phyloP scores from a whole-genome alignment of 2,113 vertebrate species.

The Anoplopoma fimbria region DNA sequence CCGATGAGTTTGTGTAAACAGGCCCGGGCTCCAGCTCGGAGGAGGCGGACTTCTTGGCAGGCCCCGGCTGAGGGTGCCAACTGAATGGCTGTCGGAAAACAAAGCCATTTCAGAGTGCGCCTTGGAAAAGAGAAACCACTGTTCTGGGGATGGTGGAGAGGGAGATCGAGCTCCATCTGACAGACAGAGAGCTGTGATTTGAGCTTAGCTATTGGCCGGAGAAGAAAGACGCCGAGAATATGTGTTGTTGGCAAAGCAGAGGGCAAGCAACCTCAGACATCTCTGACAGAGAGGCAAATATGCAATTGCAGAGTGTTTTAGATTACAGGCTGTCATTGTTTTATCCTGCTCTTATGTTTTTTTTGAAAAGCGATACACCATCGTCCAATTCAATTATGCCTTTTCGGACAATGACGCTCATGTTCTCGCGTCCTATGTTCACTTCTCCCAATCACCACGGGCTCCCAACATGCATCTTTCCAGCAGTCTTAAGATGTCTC shows the following conservation, averaged over 20 bases:
- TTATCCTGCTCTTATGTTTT: constrained; percentile 50
- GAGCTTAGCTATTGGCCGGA: constrained; percentile 77
- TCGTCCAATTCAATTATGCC: constrained; percentile 47
- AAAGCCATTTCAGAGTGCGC: constrained; percentile 79
- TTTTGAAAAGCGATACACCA: constrained; percentile 25
- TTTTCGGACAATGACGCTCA: constrained; percentile 38
- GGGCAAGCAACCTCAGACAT: constrained; percentile 79
- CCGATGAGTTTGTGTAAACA: constrained; percentile 83
- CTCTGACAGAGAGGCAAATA: constrained; percentile 72
- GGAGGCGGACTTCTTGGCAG: constrained; percentile 78
- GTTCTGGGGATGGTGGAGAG: constrained; percentile 64
- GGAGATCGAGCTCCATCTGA: constrained; percentile 66
- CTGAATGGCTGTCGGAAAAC: constrained; percentile 80
- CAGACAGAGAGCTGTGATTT: constrained; percentile 76
- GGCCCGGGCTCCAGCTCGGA: constrained; percentile 67
- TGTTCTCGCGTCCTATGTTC: constrained; percentile 63
- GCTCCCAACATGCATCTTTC: constrained; percentile 57
- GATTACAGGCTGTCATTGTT: constrained; percentile 72
- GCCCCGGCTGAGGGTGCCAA: constrained; percentile 73
- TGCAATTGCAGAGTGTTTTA: constrained; percentile 74
- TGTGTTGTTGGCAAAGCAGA: constrained; percentile 78
- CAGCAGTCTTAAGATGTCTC: constrained; percentile 58
- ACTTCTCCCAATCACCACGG: constrained; percentile 60
- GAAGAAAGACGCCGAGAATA: constrained; percentile 77
- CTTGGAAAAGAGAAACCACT: constrained; percentile 80